Conservation (phyloP, 2,888 invertebrate genomes). For the Onchidella celtica region DNA sequence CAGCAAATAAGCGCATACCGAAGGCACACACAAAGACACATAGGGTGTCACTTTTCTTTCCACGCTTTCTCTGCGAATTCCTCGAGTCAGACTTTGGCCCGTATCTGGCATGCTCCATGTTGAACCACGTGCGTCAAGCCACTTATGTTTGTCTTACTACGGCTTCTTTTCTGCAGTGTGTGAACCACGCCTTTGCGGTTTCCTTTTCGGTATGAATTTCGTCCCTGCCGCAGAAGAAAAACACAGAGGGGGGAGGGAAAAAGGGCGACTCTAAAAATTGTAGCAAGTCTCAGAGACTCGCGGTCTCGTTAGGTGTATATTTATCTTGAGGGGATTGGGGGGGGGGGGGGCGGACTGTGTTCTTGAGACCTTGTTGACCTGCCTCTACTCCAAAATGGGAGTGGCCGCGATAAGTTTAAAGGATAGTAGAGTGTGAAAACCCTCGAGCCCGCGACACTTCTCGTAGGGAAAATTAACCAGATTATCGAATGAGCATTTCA, state of each 20-base stretch:
- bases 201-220: not conserved
- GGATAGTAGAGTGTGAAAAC: not conserved
- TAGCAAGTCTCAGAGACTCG: too few species aligned
- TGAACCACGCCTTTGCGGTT: conserved; percentile 22
- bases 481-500: not conserved
- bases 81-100: not conserved
- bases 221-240: too few species aligned
- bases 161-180: not conserved
- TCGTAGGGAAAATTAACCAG: not conserved
- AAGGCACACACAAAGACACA: too few species aligned
- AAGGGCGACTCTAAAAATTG: too few species aligned
- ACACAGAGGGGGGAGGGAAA: too few species aligned
- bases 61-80: too few species aligned
- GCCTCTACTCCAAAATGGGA: not conserved
- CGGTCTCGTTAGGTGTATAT: not conserved
- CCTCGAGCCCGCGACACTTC: not conserved
- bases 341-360: too few species aligned
- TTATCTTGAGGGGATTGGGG: not conserved
- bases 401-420: not conserved
- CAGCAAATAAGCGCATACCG: too few species aligned
- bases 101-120: not conserved
- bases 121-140: conserved; percentile 13
- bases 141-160: conserved; percentile 16
- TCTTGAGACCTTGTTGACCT: not conserved
- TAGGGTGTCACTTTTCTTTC: too few species aligned